phyloP scores from a whole-genome alignment of 2,888 invertebrate species.

The Neria commutata region DNA sequence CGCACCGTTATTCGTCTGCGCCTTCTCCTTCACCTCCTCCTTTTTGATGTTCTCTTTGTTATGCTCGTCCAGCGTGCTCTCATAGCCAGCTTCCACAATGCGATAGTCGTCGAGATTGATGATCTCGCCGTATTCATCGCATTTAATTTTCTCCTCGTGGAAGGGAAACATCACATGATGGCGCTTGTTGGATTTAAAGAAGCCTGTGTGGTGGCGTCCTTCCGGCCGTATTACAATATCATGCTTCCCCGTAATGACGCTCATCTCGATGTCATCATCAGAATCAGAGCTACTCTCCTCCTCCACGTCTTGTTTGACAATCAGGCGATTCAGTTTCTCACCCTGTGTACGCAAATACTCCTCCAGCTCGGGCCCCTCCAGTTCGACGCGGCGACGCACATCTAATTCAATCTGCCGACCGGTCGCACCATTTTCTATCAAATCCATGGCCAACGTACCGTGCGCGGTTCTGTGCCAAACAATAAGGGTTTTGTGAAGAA shows the following conservation, averaged over 20 bases:
- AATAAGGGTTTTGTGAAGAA: too few species aligned
- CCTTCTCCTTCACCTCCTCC: constrained; percentile 42
- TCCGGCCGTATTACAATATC: constrained; percentile 85
- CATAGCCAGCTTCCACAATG: constrained; percentile 70
- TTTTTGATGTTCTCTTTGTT: constrained; percentile 58
- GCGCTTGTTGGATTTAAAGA: constrained; percentile 87
- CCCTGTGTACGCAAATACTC: constrained; percentile 74
- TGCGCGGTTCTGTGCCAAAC: constrained; percentile 81
- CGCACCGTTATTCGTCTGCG: constrained; percentile 37
- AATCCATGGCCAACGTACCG: constrained; percentile 79
- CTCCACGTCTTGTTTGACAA: constrained; percentile 66
- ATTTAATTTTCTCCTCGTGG: constrained; percentile 87
- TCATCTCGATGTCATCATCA: constrained; percentile 84
- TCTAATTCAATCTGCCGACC: constrained; percentile 73
- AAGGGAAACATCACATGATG: constrained; percentile 97
- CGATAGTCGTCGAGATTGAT: constrained; percentile 92
- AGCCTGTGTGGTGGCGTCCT: constrained; percentile 73
- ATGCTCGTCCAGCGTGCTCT: constrained; percentile 52
- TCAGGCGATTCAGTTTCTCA: constrained; percentile 61
- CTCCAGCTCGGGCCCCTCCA: constrained; percentile 80
- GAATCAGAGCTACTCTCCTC: constrained; percentile 78
- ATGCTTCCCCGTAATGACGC: constrained; percentile 83
- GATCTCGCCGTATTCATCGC: constrained; percentile 96
- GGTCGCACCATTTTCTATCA: constrained; percentile 78
- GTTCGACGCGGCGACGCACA: constrained; percentile 71